Evolutionary conservation across 1,140 invertebrate genomes (phyloP), one percentile per base, ranked within the genome.

Genomic region (Leptinotarsa texana): DNA sequence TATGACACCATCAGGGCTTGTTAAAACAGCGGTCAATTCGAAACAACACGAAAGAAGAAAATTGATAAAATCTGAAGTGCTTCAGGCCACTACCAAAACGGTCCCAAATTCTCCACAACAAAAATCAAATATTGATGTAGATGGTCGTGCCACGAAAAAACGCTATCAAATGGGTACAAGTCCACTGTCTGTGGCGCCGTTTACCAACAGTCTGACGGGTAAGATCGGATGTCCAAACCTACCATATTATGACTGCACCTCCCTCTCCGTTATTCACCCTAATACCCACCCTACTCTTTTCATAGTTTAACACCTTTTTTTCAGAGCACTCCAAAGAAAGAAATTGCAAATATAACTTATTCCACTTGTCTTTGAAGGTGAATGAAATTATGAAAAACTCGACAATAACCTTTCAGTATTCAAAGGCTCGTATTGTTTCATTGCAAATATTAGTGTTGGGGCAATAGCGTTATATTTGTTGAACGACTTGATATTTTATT

Each of bases 1-100:
- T 74, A 87, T 90, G 87, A 90, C 90, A 62, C 91, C 91, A 18
- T 90, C 89, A 75, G 87, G 86, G 77, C 84, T 92, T 33, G 90
- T 92, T 68, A 91, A 92, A 83, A 89, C 89, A 13, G 90, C 90
- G 8, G 90, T 91, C 47, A 89, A 89, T 80, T 89, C 87, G 77
- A 91, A 91, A 84, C 88, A 90, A 80, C 85, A 88, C 73, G 79
- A 85, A 83, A 72, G 76, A 67, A 79, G 80, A 72, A 80, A 77
- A 66, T 78, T 78, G 17, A 42, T 78, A 21, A 80, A 79, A 75
- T 75, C 72, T 5, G 80, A 82, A 84, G 85, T 66, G 80, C 80
- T 75, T 77, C 76, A 79, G 69, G 73, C 67, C 27, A 67, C 70
- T 18, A 49, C 51, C 22, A 61, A 74, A 8, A 62, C 73, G 17